Evolutionary conservation across 2,113 vertebrate species (phyloP), one percentile per base, ranked within the genome.

Genomic region (Hipposideros armiger): DNA sequence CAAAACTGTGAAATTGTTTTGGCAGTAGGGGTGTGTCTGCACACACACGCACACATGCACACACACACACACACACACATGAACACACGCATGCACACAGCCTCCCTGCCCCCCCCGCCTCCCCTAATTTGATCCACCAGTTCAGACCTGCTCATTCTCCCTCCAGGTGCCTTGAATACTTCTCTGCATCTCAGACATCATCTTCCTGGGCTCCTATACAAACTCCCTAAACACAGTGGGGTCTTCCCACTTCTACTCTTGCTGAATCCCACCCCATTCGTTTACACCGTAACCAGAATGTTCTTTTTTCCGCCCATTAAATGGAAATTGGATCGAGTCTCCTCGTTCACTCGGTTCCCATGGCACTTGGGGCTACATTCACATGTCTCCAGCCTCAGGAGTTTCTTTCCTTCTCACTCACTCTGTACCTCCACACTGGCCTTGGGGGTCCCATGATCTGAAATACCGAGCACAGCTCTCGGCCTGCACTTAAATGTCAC

Each of bases 391-490:
- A 62, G 32, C 36, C 13, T 58, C 30, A 17, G 47, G 45, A 24
- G 50, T 78, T 56, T 83, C 67, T 45, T 26, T 62, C 40, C 24
- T 36, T 67, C 14, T 15, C 24, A 10, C 20, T 84, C 56, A 5
- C n/a, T 10, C 3, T 10, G 24, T 2, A 0, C 3, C 14, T 42
- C 11, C 36, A 20, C 0, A 0, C 10, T 36, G 32, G 58, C 26
- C 26, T 26, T n/a, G 5, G 26, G 47, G 3, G 1, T 45, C 30
- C 66, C 7, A 6, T 32, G 74, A 45, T 7, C 40, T 0, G 2
- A 56, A 73, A 28, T 22, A 4, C 32, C 13, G 5, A 22, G 4
- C 20, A 4, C 2, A 32, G 10, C 36, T 66, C 6, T n/a, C 7
- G n/a, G 45, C 32, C 76, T 4, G 4, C 7, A 4, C 11, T 24